Conservation (phyloP, 1,140 invertebrate species). For the Pogonognathellus flavescens region DNA sequence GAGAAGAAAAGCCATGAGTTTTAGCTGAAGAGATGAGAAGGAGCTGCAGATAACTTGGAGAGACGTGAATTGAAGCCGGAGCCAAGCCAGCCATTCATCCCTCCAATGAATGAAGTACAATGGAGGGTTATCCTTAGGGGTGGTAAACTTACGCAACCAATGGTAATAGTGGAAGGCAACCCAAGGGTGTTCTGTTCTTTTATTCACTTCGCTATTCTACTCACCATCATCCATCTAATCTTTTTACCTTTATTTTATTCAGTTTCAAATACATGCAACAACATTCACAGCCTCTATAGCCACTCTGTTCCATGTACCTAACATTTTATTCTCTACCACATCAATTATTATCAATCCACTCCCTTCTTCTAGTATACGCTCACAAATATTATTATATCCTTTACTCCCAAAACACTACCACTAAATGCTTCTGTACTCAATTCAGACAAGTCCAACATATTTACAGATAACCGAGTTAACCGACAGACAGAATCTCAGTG, state of each 20-base stretch:
- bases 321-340: too few species aligned
- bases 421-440: too few species aligned
- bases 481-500: too few species aligned
- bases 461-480: too few species aligned
- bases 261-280: constrained; percentile 13
- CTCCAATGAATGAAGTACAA: constrained; percentile 67
- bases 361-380: too few species aligned
- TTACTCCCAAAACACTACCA: too few species aligned
- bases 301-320: too few species aligned
- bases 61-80: background rate
- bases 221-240: background rate
- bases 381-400: too few species aligned
- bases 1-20: background rate
- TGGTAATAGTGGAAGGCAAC: constrained; percentile 48
- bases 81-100: constrained; percentile 56
- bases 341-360: too few species aligned
- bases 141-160: constrained; percentile 66
- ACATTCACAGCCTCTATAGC: too few species aligned
- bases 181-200: constrained; percentile 54
- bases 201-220: background rate
- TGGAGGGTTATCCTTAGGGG: constrained; percentile 64
- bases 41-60: background rate
- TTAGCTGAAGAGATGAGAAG: background rate
- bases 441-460: too few species aligned
- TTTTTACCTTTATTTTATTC: constrained; percentile 16